These are phyloP conservation scores for Saturnia pavonia DNA, from an alignment of 2,888 invertebrate species.

Conservation along the genomic window DNA sequence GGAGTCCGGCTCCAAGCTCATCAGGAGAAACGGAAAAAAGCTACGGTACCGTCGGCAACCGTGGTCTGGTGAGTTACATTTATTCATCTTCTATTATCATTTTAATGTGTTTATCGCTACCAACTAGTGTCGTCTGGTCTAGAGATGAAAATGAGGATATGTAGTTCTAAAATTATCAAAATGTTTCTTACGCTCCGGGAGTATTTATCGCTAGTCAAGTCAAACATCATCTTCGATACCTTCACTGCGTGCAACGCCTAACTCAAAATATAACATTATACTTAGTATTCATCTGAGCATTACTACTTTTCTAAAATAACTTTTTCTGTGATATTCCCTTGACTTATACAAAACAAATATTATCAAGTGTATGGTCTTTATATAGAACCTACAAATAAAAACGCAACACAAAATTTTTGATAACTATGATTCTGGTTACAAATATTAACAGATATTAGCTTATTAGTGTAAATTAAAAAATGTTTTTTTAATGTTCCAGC, in stretches of 20 bases:
- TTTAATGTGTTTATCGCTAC: not conserved
- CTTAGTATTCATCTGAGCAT: not conserved
- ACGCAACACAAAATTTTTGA: no score
- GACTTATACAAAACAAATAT: no score
- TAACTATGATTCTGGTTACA: no score
- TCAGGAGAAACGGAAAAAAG: constrained; percentile 93
- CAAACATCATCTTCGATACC: not conserved
- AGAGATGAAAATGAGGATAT: not conserved
- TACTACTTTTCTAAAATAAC: not conserved
- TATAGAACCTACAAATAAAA: no score
- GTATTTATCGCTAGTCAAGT: not conserved
- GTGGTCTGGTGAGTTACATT: constrained; percentile 89
- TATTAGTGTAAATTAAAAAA: no score
- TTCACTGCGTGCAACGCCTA: not conserved
- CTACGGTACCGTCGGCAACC: constrained; percentile 93
- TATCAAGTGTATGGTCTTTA: no score
- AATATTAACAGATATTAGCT: no score
- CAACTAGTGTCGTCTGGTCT: not conserved
- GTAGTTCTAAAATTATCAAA: not conserved
- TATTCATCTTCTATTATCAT: not conserved
- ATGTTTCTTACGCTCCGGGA: not conserved
- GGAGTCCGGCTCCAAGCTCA: constrained; percentile 87
- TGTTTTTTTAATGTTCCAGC: constrained; percentile 81
- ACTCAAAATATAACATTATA: not conserved
- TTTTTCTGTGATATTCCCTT: not conserved